Evolutionary conservation across 2,113 vertebrate genomes (phyloP).

Genomic region (Furnarius figulus): DNA sequence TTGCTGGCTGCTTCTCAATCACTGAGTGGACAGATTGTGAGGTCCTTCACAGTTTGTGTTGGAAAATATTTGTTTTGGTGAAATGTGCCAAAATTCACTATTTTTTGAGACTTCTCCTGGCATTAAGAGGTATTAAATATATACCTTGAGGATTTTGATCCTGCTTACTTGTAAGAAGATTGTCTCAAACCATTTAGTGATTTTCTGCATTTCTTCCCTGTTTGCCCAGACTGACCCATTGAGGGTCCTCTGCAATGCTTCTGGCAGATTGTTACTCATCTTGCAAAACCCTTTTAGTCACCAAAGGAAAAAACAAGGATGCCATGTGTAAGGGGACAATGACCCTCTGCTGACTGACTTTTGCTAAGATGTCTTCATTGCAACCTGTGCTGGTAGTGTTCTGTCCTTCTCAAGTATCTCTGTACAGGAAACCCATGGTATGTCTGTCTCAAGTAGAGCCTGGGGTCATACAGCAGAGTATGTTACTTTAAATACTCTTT

Average conservation of each 20-base stretch:
- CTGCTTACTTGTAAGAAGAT: neutral
- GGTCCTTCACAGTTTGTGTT: neutral
- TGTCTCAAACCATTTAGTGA: neutral
- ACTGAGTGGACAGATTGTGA: neutral
- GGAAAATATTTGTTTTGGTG: neutral
- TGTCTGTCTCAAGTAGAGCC: neutral
- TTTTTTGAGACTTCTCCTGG: neutral
- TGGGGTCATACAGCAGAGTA: neutral
- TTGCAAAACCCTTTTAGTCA: neutral
- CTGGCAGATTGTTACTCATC: neutral
- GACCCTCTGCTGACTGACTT: neutral
- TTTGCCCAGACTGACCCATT: neutral
- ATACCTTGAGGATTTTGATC: neutral
- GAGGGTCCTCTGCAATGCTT: neutral
- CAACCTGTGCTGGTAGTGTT: neutral
- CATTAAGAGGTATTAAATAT: neutral
- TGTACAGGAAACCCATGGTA: neutral
- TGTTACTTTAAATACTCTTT: accelerated
- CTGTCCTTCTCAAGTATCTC: neutral
- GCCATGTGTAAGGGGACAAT: neutral
- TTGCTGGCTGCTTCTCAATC: neutral
- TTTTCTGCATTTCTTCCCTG: neutral
- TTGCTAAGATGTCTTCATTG: neutral
- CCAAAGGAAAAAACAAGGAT: neutral
- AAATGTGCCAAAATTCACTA: neutral